A percentile compares a stretch with the other conserved stretches of the same genome.
phyloP scores from a whole-genome alignment of 2,888 invertebrate species.

The Pristionchus maxplancki region DNA sequence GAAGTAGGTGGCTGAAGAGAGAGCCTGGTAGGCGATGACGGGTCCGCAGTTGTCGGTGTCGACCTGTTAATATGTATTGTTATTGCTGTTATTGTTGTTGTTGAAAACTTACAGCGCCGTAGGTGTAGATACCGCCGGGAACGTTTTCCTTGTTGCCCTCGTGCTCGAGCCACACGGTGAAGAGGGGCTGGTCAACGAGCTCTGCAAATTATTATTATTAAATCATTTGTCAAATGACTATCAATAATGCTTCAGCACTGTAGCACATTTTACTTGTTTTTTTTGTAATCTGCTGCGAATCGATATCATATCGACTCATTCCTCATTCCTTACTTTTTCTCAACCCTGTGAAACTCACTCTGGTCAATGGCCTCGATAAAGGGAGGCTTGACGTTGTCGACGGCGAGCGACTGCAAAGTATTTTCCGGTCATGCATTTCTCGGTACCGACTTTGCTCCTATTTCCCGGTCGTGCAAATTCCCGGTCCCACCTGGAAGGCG shows the following conservation, averaged over 20 bases:
- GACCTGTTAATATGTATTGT: neutral
- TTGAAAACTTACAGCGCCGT: conserved; percentile 60
- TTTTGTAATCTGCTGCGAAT: too few species aligned
- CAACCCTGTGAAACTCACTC: conserved; percentile 70
- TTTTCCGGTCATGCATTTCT: neutral
- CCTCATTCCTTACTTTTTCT: neutral
- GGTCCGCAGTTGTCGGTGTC: conserved; percentile 75
- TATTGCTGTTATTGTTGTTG: neutral
- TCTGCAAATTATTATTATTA: conserved; percentile 46
- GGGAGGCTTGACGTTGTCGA: conserved; percentile 91
- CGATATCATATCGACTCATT: neutral
- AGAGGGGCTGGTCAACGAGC: conserved; percentile 67
- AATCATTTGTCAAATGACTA: too few species aligned
- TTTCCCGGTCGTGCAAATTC: neutral
- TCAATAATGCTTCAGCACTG: too few species aligned
- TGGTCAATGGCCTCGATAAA: conserved; percentile 94
- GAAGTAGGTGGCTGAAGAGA: conserved; percentile 53
- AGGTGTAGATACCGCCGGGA: conserved; percentile 69
- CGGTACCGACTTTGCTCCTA: neutral
- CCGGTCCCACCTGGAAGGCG: conserved; percentile 56
- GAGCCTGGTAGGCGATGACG: conserved; percentile 63
- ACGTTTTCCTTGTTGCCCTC: conserved; percentile 62
- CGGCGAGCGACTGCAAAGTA: conserved; percentile 84
- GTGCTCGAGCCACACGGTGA: conserved; percentile 70
- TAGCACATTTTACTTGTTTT: neutral